Base-by-base conservation (phyloP, 2,113 vertebrate genomes). In the Empidonax alnorum region DNA sequence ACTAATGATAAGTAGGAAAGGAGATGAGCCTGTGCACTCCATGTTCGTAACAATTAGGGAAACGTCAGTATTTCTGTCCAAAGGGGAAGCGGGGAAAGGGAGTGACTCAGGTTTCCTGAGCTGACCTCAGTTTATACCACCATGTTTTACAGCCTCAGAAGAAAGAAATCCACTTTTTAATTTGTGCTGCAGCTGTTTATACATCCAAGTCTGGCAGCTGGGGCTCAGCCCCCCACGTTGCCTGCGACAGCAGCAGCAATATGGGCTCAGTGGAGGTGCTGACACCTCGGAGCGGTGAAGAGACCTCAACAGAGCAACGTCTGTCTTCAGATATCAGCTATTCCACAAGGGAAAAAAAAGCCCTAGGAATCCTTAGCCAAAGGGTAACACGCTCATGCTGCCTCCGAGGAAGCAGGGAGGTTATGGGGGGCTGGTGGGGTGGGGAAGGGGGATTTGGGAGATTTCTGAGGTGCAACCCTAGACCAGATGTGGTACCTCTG, bases 191-290 rank as follows among this genome's bases (percentile, higher is more conserved):
- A 58, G 37, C 46, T 81, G 65, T 74, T 75, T 31, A 11, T 61
- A 27, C 7, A 7, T 17, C 35, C 19, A 13, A 12, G 8, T 18
- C 63, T 39, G 69, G 46, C 81, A 53, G 49, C 5, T 0, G 1
- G n/a, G 17, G 31, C 75, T 66, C 46, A 71, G 71, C 27, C 15
- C 10, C 2, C 35, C 0, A 0, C 0, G 0, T 4, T 66, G 55
- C 78, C 66, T 33, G 8, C 0, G 0, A 52, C 0, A 0, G 66
- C 65, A 90, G 59, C 65, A 84, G 61, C 46, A 27, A 5, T 4
- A 9, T 0, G 3, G 67, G 52, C 52, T 83, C 66, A 14, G n/a
- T 7, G 1, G 37, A 66, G 65, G 24, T 4, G 33, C 24, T 61
- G 69, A 19, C 0, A 0, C 28, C 71, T 71, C 12, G 3, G 42